These are phyloP conservation scores for Gila orcuttii DNA, from an alignment of 2,113 vertebrate genomes.

Conservation along the genomic window DNA sequence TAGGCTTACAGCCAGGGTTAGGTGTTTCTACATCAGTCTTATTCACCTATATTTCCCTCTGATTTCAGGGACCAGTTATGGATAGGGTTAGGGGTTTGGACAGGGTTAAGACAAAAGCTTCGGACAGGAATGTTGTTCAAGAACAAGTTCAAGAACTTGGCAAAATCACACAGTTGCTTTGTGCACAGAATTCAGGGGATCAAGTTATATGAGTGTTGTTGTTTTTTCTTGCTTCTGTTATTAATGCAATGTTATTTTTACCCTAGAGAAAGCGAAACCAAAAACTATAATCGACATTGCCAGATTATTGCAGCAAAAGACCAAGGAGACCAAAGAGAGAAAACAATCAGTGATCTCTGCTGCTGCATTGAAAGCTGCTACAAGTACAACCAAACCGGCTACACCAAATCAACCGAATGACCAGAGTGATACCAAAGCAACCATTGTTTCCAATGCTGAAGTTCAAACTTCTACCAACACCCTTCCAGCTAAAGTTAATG, in stretches of 20 bases:
- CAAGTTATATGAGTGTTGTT: background rate
- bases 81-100: too few relatives aligned
- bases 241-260: background rate
- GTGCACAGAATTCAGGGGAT: background rate
- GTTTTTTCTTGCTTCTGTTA: background rate
- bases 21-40: too few relatives aligned
- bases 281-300: slow-evolving; percentile 30
- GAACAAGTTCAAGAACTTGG: too few relatives aligned
- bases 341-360: background rate
- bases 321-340: slow-evolving; percentile 23
- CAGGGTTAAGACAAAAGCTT: too few relatives aligned
- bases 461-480: background rate
- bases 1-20: too few relatives aligned
- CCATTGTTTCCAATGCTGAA: background rate
- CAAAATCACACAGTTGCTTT: background rate
- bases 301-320: slow-evolving; percentile 39
- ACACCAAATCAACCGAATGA: background rate
- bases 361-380: background rate
- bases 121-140: too few relatives aligned
- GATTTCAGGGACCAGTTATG: too few relatives aligned
- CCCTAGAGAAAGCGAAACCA: slow-evolving; percentile 37
- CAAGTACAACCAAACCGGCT: background rate
- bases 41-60: too few relatives aligned
- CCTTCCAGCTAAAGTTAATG: background rate
- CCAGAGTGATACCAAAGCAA: background rate